phyloP scores from a whole-genome alignment of 2,888 invertebrate species.

The Erebia aethiops region DNA sequence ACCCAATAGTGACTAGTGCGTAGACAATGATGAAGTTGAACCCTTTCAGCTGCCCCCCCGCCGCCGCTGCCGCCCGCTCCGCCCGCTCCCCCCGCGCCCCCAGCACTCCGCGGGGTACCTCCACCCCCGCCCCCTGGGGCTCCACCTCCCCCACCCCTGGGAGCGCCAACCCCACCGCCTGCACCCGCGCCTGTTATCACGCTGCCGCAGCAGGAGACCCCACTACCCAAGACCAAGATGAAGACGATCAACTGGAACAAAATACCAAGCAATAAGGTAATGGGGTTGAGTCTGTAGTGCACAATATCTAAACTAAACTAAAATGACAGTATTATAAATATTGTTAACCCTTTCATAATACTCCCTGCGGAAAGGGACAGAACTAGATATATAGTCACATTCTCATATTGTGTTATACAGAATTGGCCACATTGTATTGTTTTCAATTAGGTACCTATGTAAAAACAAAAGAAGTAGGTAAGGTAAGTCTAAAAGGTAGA shows the following conservation, averaged over 20 bases:
- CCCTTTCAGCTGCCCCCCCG: conserved; percentile 69
- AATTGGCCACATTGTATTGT: no score
- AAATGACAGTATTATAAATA: no score
- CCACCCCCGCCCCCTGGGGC: conserved; percentile 58
- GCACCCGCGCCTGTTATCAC: conserved; percentile 73
- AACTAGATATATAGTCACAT: no score
- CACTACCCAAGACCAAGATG: conserved; percentile 97
- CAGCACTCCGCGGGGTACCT: conserved; percentile 59
- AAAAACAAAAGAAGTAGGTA: no score
- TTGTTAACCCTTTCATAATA: no score
- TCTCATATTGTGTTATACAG: no score
- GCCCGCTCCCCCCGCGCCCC: conserved; percentile 45
- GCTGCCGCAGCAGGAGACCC: conserved; percentile 95
- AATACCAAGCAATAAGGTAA: conserved; percentile 94
- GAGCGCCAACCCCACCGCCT: conserved; percentile 69
- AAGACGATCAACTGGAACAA: conserved; percentile 99
- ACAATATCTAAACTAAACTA: no score
- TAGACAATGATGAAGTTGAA: neutral
- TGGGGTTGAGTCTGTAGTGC: no score
- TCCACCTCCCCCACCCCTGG: conserved; percentile 72
- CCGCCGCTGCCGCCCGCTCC: conserved; percentile 61
- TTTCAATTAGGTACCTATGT: no score
- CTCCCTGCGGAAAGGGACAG: no score
- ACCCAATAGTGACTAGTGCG: no score
- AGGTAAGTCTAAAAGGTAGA: no score